A percentile compares a stretch with the other conserved stretches of the same genome.
Evolutionary conservation across 2,797 vertebrate species (phyloP).

Genomic region (Phylloscopus collybita): DNA sequence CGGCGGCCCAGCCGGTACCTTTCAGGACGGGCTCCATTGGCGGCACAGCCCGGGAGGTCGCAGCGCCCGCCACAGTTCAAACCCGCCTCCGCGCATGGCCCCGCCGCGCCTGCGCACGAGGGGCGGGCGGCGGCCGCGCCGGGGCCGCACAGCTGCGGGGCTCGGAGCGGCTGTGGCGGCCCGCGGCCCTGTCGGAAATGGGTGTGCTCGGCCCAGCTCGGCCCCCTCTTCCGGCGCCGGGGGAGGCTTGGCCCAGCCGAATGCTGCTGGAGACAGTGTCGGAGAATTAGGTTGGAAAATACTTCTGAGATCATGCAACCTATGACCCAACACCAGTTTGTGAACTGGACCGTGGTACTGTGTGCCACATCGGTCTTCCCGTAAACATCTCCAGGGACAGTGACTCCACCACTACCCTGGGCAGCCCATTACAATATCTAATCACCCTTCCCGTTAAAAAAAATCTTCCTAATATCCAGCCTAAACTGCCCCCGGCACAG

Average conservation of each 20-base stretch:
- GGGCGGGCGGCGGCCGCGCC: not conserved
- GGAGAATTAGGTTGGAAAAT: not conserved
- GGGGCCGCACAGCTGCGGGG: accelerated
- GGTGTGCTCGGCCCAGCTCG: too few relatives aligned
- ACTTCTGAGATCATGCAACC: not conserved
- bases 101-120: not conserved
- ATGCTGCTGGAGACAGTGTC: not conserved
- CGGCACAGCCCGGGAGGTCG: accelerated
- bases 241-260: accelerated
- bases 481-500: not conserved
- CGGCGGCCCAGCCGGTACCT: not conserved
- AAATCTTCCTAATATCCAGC: not conserved
- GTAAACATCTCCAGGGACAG: not conserved
- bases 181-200: accelerated
- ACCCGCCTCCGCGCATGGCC: not conserved
- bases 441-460: not conserved
- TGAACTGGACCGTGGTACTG: not conserved
- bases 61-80: conserved; percentile 4
- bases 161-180: accelerated
- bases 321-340: not conserved
- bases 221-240: too few relatives aligned
- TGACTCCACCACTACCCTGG: not conserved
- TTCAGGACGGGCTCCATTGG: conserved; percentile 27
- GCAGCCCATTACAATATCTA: not conserved
- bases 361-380: not conserved